Conservation (phyloP, 2,797 vertebrate species). For the Xerus rutilus region DNA sequence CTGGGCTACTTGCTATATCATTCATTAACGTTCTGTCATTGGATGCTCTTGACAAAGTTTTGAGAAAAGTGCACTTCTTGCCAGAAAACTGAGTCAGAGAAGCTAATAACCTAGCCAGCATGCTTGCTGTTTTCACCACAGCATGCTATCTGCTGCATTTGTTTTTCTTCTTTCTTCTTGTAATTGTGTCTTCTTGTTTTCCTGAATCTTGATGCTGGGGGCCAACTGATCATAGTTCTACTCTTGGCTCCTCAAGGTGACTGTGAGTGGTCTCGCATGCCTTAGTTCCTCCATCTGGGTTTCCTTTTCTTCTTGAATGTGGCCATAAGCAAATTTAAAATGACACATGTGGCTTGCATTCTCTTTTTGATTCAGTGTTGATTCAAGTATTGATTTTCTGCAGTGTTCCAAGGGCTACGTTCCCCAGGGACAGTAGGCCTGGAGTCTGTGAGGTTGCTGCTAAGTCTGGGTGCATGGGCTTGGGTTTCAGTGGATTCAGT, state of each 20-base stretch:
- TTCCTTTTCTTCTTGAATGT: no score
- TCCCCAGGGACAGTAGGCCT: no score
- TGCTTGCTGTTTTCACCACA: not conserved
- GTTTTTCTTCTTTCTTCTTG: conserved; percentile 38
- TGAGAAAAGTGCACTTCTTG: not conserved
- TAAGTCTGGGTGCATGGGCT: no score
- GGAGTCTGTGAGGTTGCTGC: no score
- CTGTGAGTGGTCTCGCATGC: conserved; percentile 71
- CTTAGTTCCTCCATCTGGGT: conserved; percentile 82
- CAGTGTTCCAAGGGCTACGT: no score
- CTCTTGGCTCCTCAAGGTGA: conserved; percentile 28
- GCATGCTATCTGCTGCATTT: not conserved
- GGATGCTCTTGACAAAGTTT: not conserved
- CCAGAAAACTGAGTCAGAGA: not conserved
- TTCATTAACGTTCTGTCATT: not conserved
- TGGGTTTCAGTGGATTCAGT: no score
- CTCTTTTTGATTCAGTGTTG: no score
- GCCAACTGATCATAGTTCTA: not conserved
- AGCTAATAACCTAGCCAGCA: not conserved
- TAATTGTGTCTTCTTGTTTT: not conserved
- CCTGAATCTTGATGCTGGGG: not conserved
- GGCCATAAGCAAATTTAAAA: no score
- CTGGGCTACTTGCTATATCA: not conserved
- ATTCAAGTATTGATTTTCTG: no score
- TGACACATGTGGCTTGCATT: no score